phyloP scores from a whole-genome alignment of 1,140 invertebrate species.

The Glossosoma conforme region DNA sequence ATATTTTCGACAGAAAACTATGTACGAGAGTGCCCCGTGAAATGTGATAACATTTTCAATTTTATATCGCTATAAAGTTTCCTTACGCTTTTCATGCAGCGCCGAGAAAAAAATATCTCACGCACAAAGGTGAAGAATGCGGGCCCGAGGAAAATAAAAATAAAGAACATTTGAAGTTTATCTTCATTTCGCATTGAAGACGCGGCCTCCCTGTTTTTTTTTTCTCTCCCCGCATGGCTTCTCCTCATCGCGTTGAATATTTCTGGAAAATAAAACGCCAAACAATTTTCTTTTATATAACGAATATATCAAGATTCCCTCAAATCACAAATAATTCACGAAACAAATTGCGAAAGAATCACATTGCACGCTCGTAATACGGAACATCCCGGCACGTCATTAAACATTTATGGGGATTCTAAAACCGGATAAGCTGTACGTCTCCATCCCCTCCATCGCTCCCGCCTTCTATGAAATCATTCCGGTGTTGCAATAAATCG shows the following conservation, averaged over 20 bases:
- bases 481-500: slow-evolving; percentile 28
- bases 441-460: slow-evolving; percentile 4
- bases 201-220: not conserved
- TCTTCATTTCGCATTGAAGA: slow-evolving; percentile 3
- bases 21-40: too few species aligned
- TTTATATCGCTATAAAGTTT: not conserved
- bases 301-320: slow-evolving; percentile 21
- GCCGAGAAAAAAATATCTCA: not conserved
- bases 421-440: slow-evolving; percentile 25
- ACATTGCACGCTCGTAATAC: slow-evolving; percentile 28
- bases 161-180: not conserved
- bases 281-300: slow-evolving; percentile 18
- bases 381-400: slow-evolving; percentile 30
- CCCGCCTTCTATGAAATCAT: slow-evolving; percentile 28
- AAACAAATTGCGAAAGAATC: slow-evolving; percentile 32
- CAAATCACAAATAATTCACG: slow-evolving; percentile 30
- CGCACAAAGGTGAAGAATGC: slow-evolving; percentile 3
- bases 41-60: not conserved
- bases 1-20: too few species aligned
- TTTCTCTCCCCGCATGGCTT: slow-evolving; percentile 3
- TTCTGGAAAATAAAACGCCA: slow-evolving; percentile 21
- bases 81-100: not conserved
- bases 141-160: not conserved
- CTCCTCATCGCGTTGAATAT: too few species aligned
- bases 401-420: slow-evolving; percentile 32